A percentile compares a stretch with the other conserved stretches of the same genome.
These are phyloP conservation scores for Ictalurus furcatus DNA, from an alignment of 2,113 vertebrate species.

Conservation along the genomic window DNA sequence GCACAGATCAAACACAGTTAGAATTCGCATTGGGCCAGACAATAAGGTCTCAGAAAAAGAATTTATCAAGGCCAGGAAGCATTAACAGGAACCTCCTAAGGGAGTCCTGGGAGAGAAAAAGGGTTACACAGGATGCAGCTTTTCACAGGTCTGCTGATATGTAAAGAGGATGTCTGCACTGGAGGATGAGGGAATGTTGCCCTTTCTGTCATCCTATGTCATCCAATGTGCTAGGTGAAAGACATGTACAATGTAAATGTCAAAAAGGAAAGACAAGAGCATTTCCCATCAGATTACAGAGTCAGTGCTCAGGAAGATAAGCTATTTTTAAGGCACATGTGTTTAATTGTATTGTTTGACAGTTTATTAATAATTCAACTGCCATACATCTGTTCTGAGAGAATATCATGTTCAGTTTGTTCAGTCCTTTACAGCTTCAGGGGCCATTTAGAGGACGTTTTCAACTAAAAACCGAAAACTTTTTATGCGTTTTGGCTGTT, in stretches of 20 bases:
- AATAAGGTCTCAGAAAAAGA: constrained; percentile 11
- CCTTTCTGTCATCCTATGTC: background rate
- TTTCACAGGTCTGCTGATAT: constrained; percentile 49
- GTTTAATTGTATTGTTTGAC: background rate
- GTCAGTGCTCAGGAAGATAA: background rate
- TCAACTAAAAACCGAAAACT: too few species aligned
- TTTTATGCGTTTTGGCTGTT: too few species aligned
- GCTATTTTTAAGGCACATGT: background rate
- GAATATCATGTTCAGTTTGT: background rate
- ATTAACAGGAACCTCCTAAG: constrained; percentile 14
- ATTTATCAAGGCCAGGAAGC: constrained; percentile 21
- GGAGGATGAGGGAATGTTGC: background rate
- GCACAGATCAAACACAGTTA: constrained; percentile 20
- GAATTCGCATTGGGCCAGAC: background rate
- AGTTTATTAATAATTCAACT: background rate
- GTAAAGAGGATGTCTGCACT: constrained; percentile 62
- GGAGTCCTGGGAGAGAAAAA: constrained; percentile 26
- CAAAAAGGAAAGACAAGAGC: background rate
- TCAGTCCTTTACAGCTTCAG: background rate
- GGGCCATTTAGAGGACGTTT: too few species aligned
- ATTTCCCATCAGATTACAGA: background rate
- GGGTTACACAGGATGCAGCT: constrained; percentile 70
- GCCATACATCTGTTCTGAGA: background rate
- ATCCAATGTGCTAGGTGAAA: background rate
- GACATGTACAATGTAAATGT: background rate